Percentiles rank a stretch among this genome's conserved stretches.
Evolutionary conservation across 2,888 invertebrate species (phyloP).

Genomic region (Aproaerema taeniolella): DNA sequence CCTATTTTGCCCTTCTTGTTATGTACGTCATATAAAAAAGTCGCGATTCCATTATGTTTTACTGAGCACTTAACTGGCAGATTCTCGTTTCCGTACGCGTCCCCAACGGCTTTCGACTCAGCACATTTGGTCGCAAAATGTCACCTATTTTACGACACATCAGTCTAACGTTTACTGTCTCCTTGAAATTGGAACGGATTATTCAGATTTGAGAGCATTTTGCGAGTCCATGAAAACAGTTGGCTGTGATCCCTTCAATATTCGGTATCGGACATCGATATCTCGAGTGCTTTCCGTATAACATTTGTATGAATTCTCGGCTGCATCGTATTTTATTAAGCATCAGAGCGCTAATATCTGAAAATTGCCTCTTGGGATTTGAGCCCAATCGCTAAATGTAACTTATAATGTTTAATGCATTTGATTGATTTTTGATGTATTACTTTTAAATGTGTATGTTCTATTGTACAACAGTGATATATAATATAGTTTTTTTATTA

Average conservation of each 20-base stretch:
- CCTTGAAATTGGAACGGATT: background rate
- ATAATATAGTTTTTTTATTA: too few species aligned
- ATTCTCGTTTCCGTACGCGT: constrained; percentile 20
- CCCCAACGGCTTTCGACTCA: background rate
- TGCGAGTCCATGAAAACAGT: too few species aligned
- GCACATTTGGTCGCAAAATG: constrained; percentile 12
- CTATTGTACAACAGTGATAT: too few species aligned
- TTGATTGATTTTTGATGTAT: too few species aligned
- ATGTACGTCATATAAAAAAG: constrained; percentile 14
- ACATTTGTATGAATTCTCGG: too few species aligned
- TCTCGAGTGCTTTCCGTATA: constrained; percentile 1
- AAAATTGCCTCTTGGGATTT: too few species aligned
- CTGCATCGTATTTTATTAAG: too few species aligned
- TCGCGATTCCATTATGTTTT: constrained; percentile 25
- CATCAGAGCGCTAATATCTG: too few species aligned
- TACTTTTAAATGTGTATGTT: too few species aligned
- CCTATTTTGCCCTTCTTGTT: background rate
- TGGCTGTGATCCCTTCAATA: background rate
- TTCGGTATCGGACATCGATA: background rate
- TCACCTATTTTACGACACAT: constrained; percentile 10
- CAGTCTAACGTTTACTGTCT: background rate
- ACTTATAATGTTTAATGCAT: too few species aligned
- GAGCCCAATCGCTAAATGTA: too few species aligned
- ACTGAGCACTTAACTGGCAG: constrained; percentile 27
- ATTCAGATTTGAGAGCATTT: too few species aligned